Base-by-base conservation (phyloP, 2,888 invertebrate genomes). In the Chalcosyrphus nemorum region DNA sequence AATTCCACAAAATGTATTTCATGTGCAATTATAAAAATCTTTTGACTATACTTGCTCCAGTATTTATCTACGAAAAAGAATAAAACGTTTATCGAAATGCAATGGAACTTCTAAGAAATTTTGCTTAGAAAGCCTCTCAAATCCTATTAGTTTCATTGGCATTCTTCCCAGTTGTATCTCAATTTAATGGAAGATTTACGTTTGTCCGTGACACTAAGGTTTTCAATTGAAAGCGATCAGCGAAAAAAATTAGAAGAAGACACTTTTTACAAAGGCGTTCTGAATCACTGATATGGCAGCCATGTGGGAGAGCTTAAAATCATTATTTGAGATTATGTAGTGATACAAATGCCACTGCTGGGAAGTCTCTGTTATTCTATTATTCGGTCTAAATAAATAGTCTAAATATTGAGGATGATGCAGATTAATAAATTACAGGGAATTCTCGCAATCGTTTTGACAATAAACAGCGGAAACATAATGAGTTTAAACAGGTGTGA, bases 151-250 rank as follows among this genome's bases (percentile, higher is more conserved):
- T 29, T 21, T 32, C 29, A 13, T 66, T 80, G 80, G 80, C 80
- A 80, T 38, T 38, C 45, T 75, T 74, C 80, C 80, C 59, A 66
- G 13, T 65, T 78, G 13, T 24, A 41, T 27, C 29, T 45, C 19
- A 27, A 54, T 52, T 52, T 11, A 19, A 41, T 50, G 50, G 0
- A 0, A 66, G 29, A 56, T 61, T 75, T 75, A 61, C 35, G 38
- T 47, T 59, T 61, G 35, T 32, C 29, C 54, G 27, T 74, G 74
- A 61, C 66, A 47, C 35, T 66, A 29, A 45, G 59, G 35, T 59
- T 19, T 35, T 29, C 80, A 59, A 66, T 61, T 38, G 57, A 61
- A 70, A 59, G 17, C 52, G 21, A 52, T 66, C 43, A 70, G 54
- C 32, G 35, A 24, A 68, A 11, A 17, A 32, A 29, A 52, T 59